These are phyloP conservation scores for Oncorhynchus clarkii DNA, from an alignment of 2,113 vertebrate genomes.

Conservation along the genomic window DNA sequence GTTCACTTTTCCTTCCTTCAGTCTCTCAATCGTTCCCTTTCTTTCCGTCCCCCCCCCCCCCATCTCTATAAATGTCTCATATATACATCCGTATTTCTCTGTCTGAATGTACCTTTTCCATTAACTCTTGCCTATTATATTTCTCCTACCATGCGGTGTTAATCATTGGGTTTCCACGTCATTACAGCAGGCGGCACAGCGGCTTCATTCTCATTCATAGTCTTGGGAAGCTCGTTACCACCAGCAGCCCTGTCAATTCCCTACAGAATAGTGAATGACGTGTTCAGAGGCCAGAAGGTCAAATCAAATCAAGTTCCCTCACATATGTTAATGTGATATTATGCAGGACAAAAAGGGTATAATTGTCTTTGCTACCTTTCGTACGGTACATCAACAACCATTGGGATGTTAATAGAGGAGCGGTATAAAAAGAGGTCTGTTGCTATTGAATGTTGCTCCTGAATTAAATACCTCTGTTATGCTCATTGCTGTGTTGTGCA, in stretches of 20 bases:
- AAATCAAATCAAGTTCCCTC: not conserved
- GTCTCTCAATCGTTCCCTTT: conserved; percentile 12
- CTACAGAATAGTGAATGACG: not conserved
- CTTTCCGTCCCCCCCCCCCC: conserved; percentile 35
- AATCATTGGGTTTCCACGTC: conserved; percentile 25
- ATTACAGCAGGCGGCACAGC: conserved; percentile 26
- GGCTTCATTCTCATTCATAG: conserved; percentile 27
- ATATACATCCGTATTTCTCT: not conserved
- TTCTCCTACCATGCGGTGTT: not conserved
- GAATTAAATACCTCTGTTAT: not conserved
- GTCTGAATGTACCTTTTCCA: not conserved
- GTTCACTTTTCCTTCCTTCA: no score
- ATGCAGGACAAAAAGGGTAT: not conserved
- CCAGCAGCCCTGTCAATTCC: not conserved
- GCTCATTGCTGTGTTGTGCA: not conserved
- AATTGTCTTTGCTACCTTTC: no score
- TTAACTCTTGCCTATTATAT: not conserved
- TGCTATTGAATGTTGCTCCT: not conserved
- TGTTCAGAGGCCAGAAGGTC: conserved; percentile 25
- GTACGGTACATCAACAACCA: not conserved
- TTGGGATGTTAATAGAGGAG: not conserved
- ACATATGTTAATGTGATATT: not conserved
- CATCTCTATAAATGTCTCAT: conserved; percentile 8
- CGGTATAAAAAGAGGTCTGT: not conserved
- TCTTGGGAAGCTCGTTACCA: conserved; percentile 12